These are phyloP conservation scores for Eubasilissa splendida DNA, from an alignment of 2,888 invertebrate species.

Conservation along the genomic window DNA sequence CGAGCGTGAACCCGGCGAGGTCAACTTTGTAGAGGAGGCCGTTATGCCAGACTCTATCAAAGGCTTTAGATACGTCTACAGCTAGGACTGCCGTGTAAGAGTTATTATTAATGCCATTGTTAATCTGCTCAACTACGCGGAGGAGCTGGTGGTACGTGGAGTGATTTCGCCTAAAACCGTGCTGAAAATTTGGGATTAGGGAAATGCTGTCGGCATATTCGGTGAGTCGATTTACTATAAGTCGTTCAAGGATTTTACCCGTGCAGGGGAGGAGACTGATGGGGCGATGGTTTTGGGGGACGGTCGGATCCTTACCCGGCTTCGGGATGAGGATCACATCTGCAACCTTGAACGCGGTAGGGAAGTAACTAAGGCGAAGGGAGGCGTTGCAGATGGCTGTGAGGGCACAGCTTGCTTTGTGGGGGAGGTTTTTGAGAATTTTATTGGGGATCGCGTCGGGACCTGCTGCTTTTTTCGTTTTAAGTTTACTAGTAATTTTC, in stretches of 20 bases:
- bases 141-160: not conserved
- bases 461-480: not conserved
- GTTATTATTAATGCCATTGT: not conserved
- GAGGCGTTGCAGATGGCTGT: not conserved
- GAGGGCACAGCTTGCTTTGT: not conserved
- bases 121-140: not conserved
- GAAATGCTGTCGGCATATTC: not conserved
- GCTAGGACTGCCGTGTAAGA: not conserved
- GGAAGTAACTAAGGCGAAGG: not conserved
- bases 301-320: not conserved
- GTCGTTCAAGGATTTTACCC: not conserved
- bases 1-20: not conserved
- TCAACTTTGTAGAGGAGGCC: not conserved
- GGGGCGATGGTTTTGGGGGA: not conserved
- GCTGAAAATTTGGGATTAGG: not conserved
- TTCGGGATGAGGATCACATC: not conserved
- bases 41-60: not conserved
- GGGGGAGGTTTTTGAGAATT: not conserved
- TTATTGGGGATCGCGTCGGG: not conserved
- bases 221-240: not conserved
- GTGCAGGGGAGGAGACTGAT: not conserved
- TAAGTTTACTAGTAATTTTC: too few relatives aligned
- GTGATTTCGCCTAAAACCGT: not conserved
- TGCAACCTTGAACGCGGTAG: not conserved
- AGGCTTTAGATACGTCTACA: not conserved